Percentiles rank a stretch among this genome's conserved stretches.
Conservation (phyloP, 1,140 invertebrate genomes). For the Penaeus japonicus region DNA sequence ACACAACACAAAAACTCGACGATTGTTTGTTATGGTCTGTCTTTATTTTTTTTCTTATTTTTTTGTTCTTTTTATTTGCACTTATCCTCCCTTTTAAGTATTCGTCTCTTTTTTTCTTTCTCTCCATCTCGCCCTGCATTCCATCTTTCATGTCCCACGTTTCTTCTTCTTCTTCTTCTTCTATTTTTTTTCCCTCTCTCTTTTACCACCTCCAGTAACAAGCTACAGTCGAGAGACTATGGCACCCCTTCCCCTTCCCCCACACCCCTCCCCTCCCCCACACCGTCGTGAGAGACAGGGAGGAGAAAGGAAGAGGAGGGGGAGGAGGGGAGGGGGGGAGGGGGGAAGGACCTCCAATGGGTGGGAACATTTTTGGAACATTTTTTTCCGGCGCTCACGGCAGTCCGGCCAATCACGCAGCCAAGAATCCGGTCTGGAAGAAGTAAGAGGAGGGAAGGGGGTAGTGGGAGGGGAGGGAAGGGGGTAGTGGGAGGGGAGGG, state of each 20-base stretch:
- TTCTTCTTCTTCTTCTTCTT: neutral
- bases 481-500: neutral
- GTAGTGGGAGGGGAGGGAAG: neutral
- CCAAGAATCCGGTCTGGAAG: constrained; percentile 11
- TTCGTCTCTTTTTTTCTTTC: too few relatives aligned
- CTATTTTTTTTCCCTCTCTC: constrained; percentile 8
- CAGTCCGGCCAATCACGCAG: neutral
- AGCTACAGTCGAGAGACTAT: neutral
- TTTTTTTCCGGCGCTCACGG: neutral
- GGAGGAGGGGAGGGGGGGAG: neutral
- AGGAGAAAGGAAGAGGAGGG: neutral
- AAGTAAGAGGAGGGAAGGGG: neutral
- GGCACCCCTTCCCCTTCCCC: neutral
- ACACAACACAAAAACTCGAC: neutral
- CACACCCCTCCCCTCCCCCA: neutral
- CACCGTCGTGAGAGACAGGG: neutral
- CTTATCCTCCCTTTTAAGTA: too few relatives aligned
- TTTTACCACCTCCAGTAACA: constrained; percentile 22
- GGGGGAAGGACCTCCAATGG: neutral
- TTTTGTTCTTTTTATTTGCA: too few relatives aligned
- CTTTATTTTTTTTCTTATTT: neutral
- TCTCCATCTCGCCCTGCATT: too few relatives aligned
- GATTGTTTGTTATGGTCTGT: neutral
- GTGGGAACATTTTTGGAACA: too few relatives aligned
- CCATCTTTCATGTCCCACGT: too few relatives aligned